Evolutionary conservation across 2,797 vertebrate genomes (phyloP).

Genomic region (Pangasius krempfi): DNA sequence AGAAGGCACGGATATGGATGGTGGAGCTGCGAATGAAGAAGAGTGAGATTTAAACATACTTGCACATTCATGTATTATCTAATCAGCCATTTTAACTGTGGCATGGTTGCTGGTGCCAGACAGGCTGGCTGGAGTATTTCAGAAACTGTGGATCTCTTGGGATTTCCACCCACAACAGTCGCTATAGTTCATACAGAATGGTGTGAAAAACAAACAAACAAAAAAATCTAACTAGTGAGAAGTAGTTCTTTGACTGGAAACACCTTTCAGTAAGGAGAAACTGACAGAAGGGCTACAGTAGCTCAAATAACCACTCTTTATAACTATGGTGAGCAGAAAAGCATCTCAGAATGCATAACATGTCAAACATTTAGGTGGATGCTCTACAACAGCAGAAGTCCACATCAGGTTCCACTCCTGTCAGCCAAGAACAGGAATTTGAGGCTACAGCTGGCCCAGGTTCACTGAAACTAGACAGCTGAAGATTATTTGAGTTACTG

Average conservation of each 20-base stretch:
- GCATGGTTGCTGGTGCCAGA: neutral
- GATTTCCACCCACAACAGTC: neutral
- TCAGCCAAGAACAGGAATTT: neutral
- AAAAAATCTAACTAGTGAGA: neutral
- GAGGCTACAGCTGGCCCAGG: neutral
- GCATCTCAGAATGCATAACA: neutral
- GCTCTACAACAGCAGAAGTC: neutral
- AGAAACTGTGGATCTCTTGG: neutral
- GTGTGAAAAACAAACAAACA: neutral
- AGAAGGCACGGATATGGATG: slow-evolving; percentile 64
- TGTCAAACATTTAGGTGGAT: neutral
- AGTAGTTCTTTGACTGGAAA: neutral
- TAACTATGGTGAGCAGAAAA: neutral
- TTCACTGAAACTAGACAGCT: neutral
- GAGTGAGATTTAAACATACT: neutral
- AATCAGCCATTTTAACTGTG: neutral
- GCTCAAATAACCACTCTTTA: neutral
- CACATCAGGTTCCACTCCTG: neutral
- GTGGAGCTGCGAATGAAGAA: slow-evolving; percentile 52
- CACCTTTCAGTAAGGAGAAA: neutral
- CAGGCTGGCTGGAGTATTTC: neutral
- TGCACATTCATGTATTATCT: neutral
- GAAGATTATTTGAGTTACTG: neutral
- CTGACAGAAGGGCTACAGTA: neutral
- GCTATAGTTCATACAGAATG: neutral